phyloP scores from a whole-genome alignment of 2,797 vertebrate species.

The Manis pentadactyla region DNA sequence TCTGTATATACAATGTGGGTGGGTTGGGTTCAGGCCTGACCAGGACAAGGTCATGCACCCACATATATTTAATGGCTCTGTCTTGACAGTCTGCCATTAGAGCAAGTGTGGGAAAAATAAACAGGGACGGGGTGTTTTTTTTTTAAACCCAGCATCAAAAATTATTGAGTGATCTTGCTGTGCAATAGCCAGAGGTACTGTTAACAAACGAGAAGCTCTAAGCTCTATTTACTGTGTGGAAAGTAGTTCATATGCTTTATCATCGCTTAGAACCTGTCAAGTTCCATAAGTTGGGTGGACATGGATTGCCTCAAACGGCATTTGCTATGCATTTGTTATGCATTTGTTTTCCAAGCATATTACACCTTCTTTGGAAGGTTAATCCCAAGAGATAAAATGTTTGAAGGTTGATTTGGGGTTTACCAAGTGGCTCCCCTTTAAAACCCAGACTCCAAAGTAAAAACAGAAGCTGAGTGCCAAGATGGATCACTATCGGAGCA shows the following conservation, averaged over 20 bases:
- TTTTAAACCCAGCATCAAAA: conserved; percentile 56
- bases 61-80: conserved; percentile 32
- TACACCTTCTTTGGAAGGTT: conserved; percentile 9
- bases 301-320: conserved; percentile 57
- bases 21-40: conserved; percentile 52
- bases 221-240: background rate
- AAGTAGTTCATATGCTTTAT: conserved; percentile 49
- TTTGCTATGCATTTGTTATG: conserved; percentile 57
- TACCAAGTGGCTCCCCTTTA: conserved; percentile 3
- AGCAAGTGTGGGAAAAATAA: conserved; percentile 62
- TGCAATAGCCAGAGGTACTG: conserved; percentile 29
- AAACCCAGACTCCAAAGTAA: background rate
- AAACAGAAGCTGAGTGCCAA: conserved; percentile 3
- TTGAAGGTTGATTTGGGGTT: conserved; percentile 24
- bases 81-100: conserved; percentile 27
- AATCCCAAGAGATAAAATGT: conserved; percentile 39
- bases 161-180: conserved; percentile 12
- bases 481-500: background rate
- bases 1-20: conserved; percentile 53
- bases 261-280: conserved; percentile 47
- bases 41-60: conserved; percentile 36
- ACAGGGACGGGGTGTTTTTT: background rate
- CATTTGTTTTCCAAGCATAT: conserved; percentile 61
- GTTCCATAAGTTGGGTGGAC: conserved; percentile 1
- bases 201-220: background rate